A percentile compares a stretch with the other conserved stretches of the same genome.
Evolutionary conservation across 2,113 vertebrate genomes (phyloP).

Genomic region (Oryzias celebensis): DNA sequence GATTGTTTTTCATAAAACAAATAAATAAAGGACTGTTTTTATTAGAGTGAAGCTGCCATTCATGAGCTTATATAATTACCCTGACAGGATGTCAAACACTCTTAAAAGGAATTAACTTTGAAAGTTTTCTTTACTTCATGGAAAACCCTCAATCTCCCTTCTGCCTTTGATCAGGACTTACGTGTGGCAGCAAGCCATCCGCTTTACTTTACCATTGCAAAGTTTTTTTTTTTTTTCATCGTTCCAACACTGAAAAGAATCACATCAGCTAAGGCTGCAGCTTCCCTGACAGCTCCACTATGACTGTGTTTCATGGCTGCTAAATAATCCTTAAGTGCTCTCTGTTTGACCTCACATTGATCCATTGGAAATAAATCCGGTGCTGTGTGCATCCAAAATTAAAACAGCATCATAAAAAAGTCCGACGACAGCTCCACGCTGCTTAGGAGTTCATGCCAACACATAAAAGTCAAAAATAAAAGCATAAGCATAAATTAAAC

Average conservation of each 20-base stretch:
- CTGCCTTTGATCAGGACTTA: slow-evolving; percentile 68
- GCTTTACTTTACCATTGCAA: slow-evolving; percentile 58
- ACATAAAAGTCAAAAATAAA: slow-evolving; percentile 21
- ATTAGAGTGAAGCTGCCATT: slow-evolving; percentile 20
- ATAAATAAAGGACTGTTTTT: slow-evolving; percentile 31
- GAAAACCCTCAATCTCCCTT: slow-evolving; percentile 24
- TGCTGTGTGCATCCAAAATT: slow-evolving; percentile 11
- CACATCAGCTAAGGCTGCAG: slow-evolving; percentile 57
- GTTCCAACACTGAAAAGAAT: slow-evolving; percentile 55
- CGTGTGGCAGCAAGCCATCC: slow-evolving; percentile 59
- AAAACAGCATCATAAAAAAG: slow-evolving; percentile 38
- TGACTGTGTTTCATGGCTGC: slow-evolving; percentile 40
- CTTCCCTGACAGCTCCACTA: slow-evolving; percentile 46
- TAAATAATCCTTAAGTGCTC: slow-evolving; percentile 66
- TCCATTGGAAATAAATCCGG: slow-evolving; percentile 46
- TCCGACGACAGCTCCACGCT: slow-evolving; percentile 35
- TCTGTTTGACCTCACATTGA: slow-evolving; percentile 56
- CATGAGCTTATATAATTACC: slow-evolving; percentile 20
- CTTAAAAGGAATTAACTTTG: slow-evolving; percentile 47
- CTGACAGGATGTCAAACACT: slow-evolving; percentile 16
- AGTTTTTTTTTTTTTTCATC: slow-evolving; percentile 41
- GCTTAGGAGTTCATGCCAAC: slow-evolving; percentile 20
- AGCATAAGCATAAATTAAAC: slow-evolving; percentile 34
- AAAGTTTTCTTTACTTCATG: slow-evolving; percentile 21
- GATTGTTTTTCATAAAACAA: slow-evolving; percentile 39